phyloP scores from a whole-genome alignment of 2,113 vertebrate species.

The Lipophrys pholis region DNA sequence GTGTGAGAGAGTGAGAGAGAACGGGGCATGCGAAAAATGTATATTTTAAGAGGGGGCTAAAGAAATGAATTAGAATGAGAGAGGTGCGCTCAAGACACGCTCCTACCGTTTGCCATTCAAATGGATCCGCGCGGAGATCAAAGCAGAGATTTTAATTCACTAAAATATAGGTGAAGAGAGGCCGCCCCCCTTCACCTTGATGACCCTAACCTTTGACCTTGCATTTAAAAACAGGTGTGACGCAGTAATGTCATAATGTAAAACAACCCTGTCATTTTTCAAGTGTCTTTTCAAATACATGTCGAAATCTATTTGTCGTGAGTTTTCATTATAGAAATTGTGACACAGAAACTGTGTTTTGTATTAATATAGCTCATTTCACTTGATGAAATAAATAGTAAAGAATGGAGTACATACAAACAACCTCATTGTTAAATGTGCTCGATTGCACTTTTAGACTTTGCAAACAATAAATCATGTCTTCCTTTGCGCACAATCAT shows the following conservation, averaged over 20 bases:
- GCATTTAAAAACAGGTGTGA: background rate
- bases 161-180: constrained; percentile 12
- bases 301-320: too few relatives aligned
- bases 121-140: constrained; percentile 7
- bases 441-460: constrained; percentile 76
- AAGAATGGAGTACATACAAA: constrained; percentile 45
- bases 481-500: constrained; percentile 74
- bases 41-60: constrained; percentile 20
- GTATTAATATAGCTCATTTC: background rate
- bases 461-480: constrained; percentile 78
- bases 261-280: background rate
- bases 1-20: background rate
- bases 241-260: background rate
- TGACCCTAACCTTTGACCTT: constrained; percentile 61
- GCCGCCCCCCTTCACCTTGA: too few relatives aligned
- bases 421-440: constrained; percentile 63
- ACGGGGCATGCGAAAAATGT: constrained; percentile 19
- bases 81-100: constrained; percentile 49
- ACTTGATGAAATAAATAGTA: constrained; percentile 46
- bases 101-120: constrained; percentile 57
- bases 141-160: background rate
- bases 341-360: constrained; percentile 8
- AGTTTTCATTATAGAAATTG: constrained; percentile 2
- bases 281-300: background rate
- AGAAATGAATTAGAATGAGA: constrained; percentile 49